These are phyloP conservation scores for Phymastichus coffea DNA, from an alignment of 1,140 invertebrate species.

Conservation along the genomic window DNA sequence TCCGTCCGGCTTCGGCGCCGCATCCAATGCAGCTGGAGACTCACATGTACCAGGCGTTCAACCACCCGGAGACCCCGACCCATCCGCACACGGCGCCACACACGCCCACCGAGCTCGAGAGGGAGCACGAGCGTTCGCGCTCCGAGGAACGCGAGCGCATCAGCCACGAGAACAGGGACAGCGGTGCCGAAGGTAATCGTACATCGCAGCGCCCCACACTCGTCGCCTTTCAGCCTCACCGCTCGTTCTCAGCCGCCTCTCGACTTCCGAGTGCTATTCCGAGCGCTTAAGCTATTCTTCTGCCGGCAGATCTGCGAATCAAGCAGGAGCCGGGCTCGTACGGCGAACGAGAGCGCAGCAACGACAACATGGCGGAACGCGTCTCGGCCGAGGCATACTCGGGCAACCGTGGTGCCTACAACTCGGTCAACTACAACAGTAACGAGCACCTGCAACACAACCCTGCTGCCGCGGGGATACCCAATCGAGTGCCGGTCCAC, in stretches of 20 bases:
- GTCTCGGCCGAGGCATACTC: constrained; percentile 50
- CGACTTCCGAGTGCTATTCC: not conserved
- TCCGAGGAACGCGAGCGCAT: constrained; percentile 45
- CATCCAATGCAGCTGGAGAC: constrained; percentile 56
- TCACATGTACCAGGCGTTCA: constrained; percentile 49
- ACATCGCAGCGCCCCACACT: too few species aligned
- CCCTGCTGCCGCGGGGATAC: constrained; percentile 34
- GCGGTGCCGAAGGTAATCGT: constrained; percentile 50
- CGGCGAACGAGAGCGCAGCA: constrained; percentile 53
- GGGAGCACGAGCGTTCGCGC: constrained; percentile 48
- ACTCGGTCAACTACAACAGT: constrained; percentile 34
- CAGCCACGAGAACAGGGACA: constrained; percentile 50
- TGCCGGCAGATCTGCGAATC: constrained; percentile 61
- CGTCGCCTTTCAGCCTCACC: not conserved
- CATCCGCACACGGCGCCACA: constrained; percentile 47
- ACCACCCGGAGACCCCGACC: constrained; percentile 45
- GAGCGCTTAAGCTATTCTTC: too few species aligned
- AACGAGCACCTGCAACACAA: constrained; percentile 41
- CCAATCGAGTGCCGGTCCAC: constrained; percentile 42
- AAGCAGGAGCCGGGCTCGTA: constrained; percentile 61
- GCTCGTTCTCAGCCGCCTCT: not conserved
- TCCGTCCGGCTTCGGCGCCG: constrained; percentile 62
- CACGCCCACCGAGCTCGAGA: constrained; percentile 52
- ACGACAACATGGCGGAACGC: constrained; percentile 53
- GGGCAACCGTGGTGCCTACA: constrained; percentile 44